Percentiles rank a stretch among this genome's conserved stretches.
These are phyloP conservation scores for Fregata magnificens DNA, from an alignment of 2,113 vertebrate species.

Conservation along the genomic window DNA sequence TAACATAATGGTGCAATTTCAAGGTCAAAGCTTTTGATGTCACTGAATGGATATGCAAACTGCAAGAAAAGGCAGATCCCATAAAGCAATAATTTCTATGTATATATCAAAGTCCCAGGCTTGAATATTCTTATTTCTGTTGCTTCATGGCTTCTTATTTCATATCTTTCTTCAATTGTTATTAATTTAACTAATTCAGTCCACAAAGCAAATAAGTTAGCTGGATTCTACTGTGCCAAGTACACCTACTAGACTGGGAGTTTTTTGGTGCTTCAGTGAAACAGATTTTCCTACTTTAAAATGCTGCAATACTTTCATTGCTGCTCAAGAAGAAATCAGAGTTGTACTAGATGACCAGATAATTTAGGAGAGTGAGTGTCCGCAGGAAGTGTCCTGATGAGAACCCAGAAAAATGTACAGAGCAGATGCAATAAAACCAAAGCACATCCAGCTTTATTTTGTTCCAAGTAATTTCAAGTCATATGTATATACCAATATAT, in stretches of 20 bases:
- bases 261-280: not conserved
- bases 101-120: not conserved
- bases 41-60: not conserved
- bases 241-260: not conserved
- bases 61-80: not conserved
- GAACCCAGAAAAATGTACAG: not conserved
- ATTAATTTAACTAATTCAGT: not conserved
- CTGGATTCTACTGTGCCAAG: not conserved
- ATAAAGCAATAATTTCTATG: not conserved
- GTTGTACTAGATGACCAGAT: not conserved
- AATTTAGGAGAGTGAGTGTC: not conserved
- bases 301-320: not conserved
- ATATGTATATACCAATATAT: not conserved
- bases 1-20: fast-evolving
- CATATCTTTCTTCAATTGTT: not conserved
- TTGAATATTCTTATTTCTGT: not conserved
- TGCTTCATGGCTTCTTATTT: not conserved
- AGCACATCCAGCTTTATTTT: not conserved
- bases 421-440: not conserved
- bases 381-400: not conserved
- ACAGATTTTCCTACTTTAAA: not conserved
- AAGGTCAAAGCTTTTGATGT: not conserved
- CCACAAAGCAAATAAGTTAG: not conserved
- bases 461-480: not conserved
- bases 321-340: not conserved